Evolutionary conservation across 2,888 invertebrate genomes (phyloP).

Genomic region (Ferdinandea cuprea): DNA sequence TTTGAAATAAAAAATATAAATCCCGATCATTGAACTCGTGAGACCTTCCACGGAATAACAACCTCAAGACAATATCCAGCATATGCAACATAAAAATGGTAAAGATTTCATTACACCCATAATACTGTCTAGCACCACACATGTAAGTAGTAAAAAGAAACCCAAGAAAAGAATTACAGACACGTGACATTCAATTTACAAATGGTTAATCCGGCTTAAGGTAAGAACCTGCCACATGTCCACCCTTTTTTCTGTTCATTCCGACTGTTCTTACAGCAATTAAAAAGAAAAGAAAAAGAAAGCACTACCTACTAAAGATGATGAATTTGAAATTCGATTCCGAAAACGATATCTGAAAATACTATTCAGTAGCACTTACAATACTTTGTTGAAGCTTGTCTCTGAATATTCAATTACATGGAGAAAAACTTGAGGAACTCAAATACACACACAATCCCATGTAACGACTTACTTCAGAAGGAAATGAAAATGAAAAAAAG

Average conservation of each 20-base stretch:
- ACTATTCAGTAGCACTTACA: conserved; percentile 37
- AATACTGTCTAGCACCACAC: too few relatives aligned
- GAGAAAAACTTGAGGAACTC: conserved; percentile 31
- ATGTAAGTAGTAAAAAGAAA: conserved; percentile 12
- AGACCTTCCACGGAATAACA: too few relatives aligned
- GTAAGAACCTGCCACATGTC: conserved; percentile 27
- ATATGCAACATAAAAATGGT: too few relatives aligned
- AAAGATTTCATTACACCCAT: too few relatives aligned
- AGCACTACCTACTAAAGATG: not conserved
- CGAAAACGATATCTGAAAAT: conserved; percentile 16
- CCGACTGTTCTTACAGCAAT: conserved; percentile 14
- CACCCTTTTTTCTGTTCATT: conserved; percentile 17
- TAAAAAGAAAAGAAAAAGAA: not conserved
- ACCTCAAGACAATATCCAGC: too few relatives aligned
- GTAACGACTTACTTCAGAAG: conserved; percentile 3
- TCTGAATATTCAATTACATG: conserved; percentile 62
- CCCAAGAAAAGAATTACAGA: conserved; percentile 50
- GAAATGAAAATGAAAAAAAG: conserved; percentile 17
- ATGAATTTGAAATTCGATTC: conserved; percentile 63
- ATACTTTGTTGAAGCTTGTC: conserved; percentile 22
- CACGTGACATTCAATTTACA: conserved; percentile 62
- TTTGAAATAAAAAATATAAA: too few relatives aligned
- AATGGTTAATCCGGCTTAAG: conserved; percentile 57
- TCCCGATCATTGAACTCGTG: too few relatives aligned
- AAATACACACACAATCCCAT: not conserved